Conservation (phyloP, 2,888 invertebrate genomes). For the Diadromus collaris region DNA sequence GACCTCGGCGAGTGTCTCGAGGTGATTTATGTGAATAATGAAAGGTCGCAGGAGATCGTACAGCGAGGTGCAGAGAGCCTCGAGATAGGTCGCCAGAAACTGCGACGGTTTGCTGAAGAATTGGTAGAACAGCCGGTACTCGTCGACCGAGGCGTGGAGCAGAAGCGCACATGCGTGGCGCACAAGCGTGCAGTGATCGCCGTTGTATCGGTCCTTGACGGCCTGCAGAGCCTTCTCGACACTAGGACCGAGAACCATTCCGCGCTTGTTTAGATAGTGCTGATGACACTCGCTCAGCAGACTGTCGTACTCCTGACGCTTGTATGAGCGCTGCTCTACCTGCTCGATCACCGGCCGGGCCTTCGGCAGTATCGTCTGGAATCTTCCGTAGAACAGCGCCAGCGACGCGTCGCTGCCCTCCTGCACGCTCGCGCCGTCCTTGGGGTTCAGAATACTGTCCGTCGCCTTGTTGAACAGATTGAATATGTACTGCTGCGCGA, state of each 20-base stretch:
- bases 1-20: slow-evolving; percentile 98
- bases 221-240: slow-evolving; percentile 79
- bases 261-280: slow-evolving; percentile 89
- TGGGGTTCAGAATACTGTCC: slow-evolving; percentile 80
- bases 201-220: slow-evolving; percentile 82
- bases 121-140: slow-evolving; percentile 94
- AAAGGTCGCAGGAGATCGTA: slow-evolving; percentile 97
- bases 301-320: slow-evolving; percentile 88
- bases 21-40: slow-evolving; percentile 97
- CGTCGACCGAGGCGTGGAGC: slow-evolving; percentile 97
- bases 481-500: slow-evolving; percentile 90
- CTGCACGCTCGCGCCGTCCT: slow-evolving; percentile 63
- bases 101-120: slow-evolving; percentile 89
- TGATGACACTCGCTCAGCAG: slow-evolving; percentile 91
- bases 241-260: slow-evolving; percentile 82
- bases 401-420: slow-evolving; percentile 85
- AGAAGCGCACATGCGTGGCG: slow-evolving; percentile 94
- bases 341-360: slow-evolving; percentile 90
- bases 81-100: slow-evolving; percentile 89
- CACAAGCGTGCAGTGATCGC: slow-evolving; percentile 91
- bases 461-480: slow-evolving; percentile 90
- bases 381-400: slow-evolving; percentile 96
- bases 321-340: slow-evolving; percentile 89
- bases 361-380: slow-evolving; percentile 94
- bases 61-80: slow-evolving; percentile 91